phyloP scores from a whole-genome alignment of 2,797 vertebrate genomes.

The Hafferia zeledoni region DNA sequence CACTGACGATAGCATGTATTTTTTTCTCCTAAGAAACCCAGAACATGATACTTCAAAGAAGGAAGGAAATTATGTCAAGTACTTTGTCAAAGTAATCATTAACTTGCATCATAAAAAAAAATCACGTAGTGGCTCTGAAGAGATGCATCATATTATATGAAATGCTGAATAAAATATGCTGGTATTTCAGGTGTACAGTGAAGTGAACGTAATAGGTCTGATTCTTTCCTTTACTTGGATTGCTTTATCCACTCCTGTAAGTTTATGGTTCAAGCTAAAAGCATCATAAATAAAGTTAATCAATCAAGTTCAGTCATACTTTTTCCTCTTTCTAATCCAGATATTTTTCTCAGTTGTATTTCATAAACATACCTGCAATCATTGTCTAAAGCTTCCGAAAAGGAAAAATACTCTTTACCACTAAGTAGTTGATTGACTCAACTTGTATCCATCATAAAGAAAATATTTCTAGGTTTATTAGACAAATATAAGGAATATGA shows the following conservation, averaged over 20 bases:
- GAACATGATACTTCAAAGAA: background rate
- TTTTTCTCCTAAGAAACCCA: background rate
- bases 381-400: background rate
- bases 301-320: background rate
- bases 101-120: background rate
- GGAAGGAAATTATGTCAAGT: background rate
- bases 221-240: background rate
- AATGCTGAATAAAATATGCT: background rate
- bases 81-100: slow-evolving; percentile 33
- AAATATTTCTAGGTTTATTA: background rate
- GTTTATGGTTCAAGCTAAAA: background rate
- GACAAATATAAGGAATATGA: background rate
- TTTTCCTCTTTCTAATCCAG: background rate
- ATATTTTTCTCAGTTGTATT: background rate
- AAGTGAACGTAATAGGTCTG: background rate
- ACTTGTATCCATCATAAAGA: background rate
- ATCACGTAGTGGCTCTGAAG: background rate
- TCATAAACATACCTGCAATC: background rate
- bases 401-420: background rate
- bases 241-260: background rate
- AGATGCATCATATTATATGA: background rate
- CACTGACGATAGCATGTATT: background rate
- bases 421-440: background rate
- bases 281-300: background rate
- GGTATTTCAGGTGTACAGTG: background rate